Conservation (phyloP, 2,888 invertebrate species). For the Timema cristinae region DNA sequence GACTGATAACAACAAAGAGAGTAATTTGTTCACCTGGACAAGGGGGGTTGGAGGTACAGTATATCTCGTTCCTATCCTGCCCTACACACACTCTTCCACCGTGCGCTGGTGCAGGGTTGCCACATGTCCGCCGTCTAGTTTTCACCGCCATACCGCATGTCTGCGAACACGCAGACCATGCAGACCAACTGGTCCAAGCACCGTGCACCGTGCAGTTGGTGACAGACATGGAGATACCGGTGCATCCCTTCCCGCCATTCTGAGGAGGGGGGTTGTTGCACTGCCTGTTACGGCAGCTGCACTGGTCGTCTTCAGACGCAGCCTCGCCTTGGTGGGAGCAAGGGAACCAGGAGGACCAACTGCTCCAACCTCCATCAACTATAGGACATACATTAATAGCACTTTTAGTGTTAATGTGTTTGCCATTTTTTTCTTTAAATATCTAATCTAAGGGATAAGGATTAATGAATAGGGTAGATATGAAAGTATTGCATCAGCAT, state of each 20-base stretch:
- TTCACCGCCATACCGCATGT: conserved; percentile 81
- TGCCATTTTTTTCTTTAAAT: no score
- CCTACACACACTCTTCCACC: conserved; percentile 87
- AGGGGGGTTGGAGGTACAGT: conserved; percentile 76
- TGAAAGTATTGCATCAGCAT: no score
- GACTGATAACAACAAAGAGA: conserved; percentile 26
- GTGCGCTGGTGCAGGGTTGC: conserved; percentile 79
- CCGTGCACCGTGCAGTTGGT: conserved; percentile 85
- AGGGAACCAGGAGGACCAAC: conserved; percentile 77
- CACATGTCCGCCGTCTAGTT: conserved; percentile 73
- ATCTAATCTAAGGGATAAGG: no score
- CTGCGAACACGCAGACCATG: conserved; percentile 83
- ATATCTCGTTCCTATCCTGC: conserved; percentile 69
- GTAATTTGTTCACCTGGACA: conserved; percentile 57
- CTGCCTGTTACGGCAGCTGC: conserved; percentile 71
- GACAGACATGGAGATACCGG: conserved; percentile 64
- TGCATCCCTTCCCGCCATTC: conserved; percentile 68
- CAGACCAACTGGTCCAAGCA: conserved; percentile 89
- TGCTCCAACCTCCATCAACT: conserved; percentile 83
- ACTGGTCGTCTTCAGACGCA: conserved; percentile 51
- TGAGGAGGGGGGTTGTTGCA: conserved; percentile 82
- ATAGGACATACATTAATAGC: conserved; percentile 18
- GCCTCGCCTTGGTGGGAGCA: conserved; percentile 48
- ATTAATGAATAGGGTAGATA: no score
- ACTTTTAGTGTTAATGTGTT: no score